phyloP scores from a whole-genome alignment of 2,113 vertebrate species.

The Ciconia stormi region DNA sequence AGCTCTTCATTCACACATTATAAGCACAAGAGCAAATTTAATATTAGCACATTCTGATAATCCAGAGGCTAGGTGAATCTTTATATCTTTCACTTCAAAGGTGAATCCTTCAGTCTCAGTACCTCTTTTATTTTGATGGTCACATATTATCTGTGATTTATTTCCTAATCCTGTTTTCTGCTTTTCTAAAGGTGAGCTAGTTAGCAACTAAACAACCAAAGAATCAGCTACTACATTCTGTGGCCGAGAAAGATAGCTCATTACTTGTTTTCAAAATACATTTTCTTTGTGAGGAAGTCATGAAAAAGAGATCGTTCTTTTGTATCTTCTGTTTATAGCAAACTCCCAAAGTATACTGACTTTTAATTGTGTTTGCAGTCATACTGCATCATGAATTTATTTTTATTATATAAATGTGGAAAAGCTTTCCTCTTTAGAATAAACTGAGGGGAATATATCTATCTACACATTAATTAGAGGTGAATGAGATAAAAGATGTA shows the following conservation, averaged over 20 bases:
- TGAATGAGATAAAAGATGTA: not conserved
- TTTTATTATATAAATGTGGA: not conserved
- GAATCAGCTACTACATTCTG: not conserved
- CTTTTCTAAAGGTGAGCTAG: not conserved
- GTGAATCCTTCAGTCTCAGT: not conserved
- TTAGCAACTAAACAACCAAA: not conserved
- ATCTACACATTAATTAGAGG: not conserved
- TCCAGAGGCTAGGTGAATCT: not conserved
- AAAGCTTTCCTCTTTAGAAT: not conserved
- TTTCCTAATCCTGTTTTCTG: not conserved
- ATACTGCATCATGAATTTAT: not conserved
- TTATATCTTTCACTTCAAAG: not conserved
- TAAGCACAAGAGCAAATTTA: not conserved
- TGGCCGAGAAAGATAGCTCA: not conserved
- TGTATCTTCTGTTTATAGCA: not conserved
- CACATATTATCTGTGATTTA: not conserved
- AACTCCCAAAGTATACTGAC: not conserved
- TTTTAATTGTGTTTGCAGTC: not conserved
- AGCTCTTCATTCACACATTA: not conserved
- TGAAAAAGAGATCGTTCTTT: not conserved
- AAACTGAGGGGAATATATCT: not conserved
- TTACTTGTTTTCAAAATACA: not conserved
- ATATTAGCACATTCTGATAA: not conserved
- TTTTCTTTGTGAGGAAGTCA: not conserved
- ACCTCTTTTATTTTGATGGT: not conserved